Conservation (phyloP, 35 echinoderm and acorn worm genomes). For the Hemicentrotus pulcherrimus region DNA sequence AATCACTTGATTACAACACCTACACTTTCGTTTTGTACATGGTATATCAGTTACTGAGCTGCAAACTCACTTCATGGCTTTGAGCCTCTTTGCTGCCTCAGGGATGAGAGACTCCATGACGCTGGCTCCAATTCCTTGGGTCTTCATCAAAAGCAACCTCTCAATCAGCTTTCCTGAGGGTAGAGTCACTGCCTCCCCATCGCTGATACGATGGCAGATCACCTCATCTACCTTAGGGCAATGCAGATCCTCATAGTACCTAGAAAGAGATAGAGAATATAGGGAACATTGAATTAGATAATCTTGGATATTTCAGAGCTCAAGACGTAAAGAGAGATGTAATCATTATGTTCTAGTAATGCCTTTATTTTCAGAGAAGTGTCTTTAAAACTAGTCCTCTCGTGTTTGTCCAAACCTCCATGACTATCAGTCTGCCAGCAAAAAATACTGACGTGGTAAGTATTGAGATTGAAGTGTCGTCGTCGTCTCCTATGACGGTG, state of each 20-base stretch:
- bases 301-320: neutral
- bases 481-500: neutral
- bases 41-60: neutral
- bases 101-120: constrained; percentile 53
- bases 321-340: neutral
- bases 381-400: neutral
- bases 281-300: neutral
- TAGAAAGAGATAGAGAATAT: neutral
- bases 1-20: no score
- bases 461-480: no score
- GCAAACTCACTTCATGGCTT: constrained; percentile 66
- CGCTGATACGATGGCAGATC: constrained; percentile 58
- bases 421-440: neutral
- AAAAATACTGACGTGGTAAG: neutral
- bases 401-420: neutral
- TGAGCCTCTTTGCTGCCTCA: constrained; percentile 61
- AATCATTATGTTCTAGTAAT: neutral
- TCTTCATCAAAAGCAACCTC: constrained; percentile 74
- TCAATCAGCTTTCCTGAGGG: constrained; percentile 94
- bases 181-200: constrained; percentile 67
- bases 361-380: neutral
- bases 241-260: constrained; percentile 90
- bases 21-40: neutral
- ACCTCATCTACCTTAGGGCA: constrained; percentile 70
- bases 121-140: neutral